Base-by-base conservation (phyloP, 35 echinoderm and acorn worm genomes). In the Apostichopus californicus region DNA sequence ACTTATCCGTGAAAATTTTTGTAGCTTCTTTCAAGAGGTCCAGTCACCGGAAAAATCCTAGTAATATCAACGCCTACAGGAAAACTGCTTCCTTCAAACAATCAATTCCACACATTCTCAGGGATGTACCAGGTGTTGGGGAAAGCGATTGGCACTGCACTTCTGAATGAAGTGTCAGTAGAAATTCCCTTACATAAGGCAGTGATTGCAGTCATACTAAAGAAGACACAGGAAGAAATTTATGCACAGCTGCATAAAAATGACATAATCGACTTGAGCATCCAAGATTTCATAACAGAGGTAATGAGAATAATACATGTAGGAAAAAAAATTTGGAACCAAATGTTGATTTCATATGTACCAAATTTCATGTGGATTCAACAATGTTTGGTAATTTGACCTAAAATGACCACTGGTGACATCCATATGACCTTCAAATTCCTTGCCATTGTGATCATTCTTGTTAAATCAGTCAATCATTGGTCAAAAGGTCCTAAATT, bases 211-310 rank as follows among this genome's bases (percentile, higher is more conserved):
- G 77, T 78, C 77, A 22, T 78, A 78, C 77, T 78, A 17, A 46
- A 78, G 8, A 9, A 78, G 77, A 9, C 77, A 78, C 77, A 78
- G 8, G 77, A 78, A 46, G 77, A 78, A 9, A 78, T 78, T 9
- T 78, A 78, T 78, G 77, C 20, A 9, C 20, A 78, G 8, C 12
- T 78, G 17, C 77, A 78, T 17, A 46, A 22, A 22, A 17, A 78
- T 9, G 77, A 78, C 34, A 78, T 78, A 22, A 17, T 78, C 17
- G 77, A 78, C 17, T 9, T 17, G 0, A 17, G 17, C 8, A 4
- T 78, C 8, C 20, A 46, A 78, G 77, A 78, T 78, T 78, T 78
- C 17, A 78, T 78, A 9, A 78, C 77, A 22, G 34, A 78, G 77
- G 77, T 78, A 78, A 46, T 46, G 34, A 46, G 34, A 46, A 46